These are phyloP conservation scores for Hypotaenidia okinawae DNA, from an alignment of 2,797 vertebrate genomes.

Conservation along the genomic window DNA sequence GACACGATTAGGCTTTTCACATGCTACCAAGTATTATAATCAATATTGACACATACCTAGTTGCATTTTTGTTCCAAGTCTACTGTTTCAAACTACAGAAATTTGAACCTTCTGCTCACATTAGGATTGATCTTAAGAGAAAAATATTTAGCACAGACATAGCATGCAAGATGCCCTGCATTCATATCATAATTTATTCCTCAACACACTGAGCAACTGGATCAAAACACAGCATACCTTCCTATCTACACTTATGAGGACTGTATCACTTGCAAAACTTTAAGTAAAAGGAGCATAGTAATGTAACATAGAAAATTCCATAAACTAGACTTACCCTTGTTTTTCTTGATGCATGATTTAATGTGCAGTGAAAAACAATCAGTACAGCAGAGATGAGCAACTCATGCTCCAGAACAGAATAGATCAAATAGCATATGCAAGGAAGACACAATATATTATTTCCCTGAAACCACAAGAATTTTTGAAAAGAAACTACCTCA, in stretches of 20 bases:
- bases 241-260: neutral
- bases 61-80: neutral
- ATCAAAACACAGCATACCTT: conserved; percentile 6
- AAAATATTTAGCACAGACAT: neutral
- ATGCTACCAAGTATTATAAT: neutral
- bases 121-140: neutral
- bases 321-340: neutral
- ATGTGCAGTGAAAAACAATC: neutral
- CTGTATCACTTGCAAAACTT: neutral
- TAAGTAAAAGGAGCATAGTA: neutral
- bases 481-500: neutral
- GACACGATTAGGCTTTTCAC: neutral
- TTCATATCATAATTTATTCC: neutral
- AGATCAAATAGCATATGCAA: neutral
- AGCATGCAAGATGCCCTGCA: neutral
- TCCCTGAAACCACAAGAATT: neutral
- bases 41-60: neutral
- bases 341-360: neutral
- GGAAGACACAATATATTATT: neutral
- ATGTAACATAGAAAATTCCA: neutral
- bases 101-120: neutral
- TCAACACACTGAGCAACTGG: neutral
- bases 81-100: neutral
- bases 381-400: neutral
- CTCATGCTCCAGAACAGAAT: neutral